These are phyloP conservation scores for Naso thynnoides DNA, from an alignment of 2,797 vertebrate species.

Conservation along the genomic window DNA sequence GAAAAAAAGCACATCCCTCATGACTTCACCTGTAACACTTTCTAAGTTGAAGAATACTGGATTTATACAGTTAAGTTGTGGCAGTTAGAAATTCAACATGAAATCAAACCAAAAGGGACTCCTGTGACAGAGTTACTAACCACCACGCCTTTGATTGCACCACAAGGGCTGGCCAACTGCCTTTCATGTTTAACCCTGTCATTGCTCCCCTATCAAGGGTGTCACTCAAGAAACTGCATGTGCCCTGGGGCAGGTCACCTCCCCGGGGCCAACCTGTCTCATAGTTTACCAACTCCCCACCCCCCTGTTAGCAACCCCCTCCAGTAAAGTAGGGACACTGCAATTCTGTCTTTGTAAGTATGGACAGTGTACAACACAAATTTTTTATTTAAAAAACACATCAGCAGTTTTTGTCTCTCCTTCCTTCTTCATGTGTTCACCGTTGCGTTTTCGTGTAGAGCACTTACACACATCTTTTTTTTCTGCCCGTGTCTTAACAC, in stretches of 20 bases:
- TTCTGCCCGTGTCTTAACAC: slow-evolving; percentile 34
- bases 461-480: slow-evolving; percentile 7
- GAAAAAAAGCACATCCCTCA: too few species aligned
- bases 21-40: too few species aligned
- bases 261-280: slow-evolving; percentile 49
- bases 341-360: not conserved
- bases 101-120: slow-evolving; percentile 23
- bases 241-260: slow-evolving; percentile 51
- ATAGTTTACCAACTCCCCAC: not conserved
- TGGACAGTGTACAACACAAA: not conserved
- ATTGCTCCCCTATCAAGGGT: slow-evolving; percentile 53
- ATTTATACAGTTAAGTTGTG: not conserved
- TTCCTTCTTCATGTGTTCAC: not conserved
- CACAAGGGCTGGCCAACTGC: slow-evolving; percentile 46
- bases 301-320: not conserved
- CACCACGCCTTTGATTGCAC: slow-evolving; percentile 47
- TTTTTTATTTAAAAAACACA: slow-evolving; percentile 1
- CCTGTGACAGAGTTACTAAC: slow-evolving; percentile 33
- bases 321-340: slow-evolving; percentile 10
- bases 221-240: slow-evolving; percentile 51
- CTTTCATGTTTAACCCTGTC: slow-evolving; percentile 68
- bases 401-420: not conserved
- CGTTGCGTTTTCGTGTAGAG: slow-evolving; percentile 8
- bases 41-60: slow-evolving; percentile 1
- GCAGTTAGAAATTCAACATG: slow-evolving; percentile 2